Conservation (phyloP, 2,888 invertebrate species). For the Trachelus stipa region DNA sequence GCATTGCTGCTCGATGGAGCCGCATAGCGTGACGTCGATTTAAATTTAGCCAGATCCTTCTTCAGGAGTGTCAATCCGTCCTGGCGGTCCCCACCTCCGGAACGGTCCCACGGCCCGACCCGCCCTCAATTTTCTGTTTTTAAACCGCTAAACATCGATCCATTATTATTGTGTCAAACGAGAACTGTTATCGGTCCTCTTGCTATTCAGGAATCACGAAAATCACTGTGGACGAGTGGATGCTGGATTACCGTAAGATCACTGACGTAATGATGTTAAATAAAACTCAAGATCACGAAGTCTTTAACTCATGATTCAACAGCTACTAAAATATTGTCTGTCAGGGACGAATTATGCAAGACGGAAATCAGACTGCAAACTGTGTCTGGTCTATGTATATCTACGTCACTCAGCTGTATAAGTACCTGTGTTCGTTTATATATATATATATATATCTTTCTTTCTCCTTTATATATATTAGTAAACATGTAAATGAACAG, state of each 20-base stretch:
- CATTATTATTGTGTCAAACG: background rate
- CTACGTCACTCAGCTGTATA: background rate
- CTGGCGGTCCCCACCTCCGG: background rate
- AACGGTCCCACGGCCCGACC: slow-evolving; percentile 19
- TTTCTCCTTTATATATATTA: slow-evolving; percentile 6
- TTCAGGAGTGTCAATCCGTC: background rate
- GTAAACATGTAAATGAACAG: slow-evolving; percentile 52
- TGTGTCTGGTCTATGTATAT: background rate
- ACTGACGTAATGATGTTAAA: background rate
- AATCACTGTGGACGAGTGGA: background rate
- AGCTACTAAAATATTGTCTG: background rate
- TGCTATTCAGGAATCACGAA: background rate
- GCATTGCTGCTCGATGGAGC: slow-evolving; percentile 11
- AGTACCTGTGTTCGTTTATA: background rate
- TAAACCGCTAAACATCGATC: slow-evolving; percentile 4
- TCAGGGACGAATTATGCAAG: background rate
- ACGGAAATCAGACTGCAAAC: background rate
- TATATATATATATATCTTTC: background rate
- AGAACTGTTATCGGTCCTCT: background rate
- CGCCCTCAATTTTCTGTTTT: slow-evolving; percentile 10
- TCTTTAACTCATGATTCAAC: background rate
- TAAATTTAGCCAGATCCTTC: slow-evolving; percentile 16
- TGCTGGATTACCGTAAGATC: background rate
- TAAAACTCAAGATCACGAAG: background rate
- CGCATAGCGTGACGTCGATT: slow-evolving; percentile 23